Evolutionary conservation across 2,888 invertebrate genomes (phyloP), one percentile per base, ranked within the genome.

Genomic region (Boloria selene): DNA sequence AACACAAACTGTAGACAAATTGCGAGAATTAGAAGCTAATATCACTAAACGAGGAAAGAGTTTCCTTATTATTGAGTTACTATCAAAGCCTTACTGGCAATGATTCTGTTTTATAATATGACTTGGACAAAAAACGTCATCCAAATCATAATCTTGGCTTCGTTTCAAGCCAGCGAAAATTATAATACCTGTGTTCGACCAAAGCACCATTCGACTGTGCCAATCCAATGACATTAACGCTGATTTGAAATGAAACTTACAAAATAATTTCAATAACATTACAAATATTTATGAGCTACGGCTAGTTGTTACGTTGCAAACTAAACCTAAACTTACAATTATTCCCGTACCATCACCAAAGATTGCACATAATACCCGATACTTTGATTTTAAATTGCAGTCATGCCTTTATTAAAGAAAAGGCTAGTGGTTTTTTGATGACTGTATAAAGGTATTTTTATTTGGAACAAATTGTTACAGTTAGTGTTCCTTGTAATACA

Each of bases 301-400:
- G 47, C 79, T 85, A 85, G 77, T 74, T 71, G 72, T 71, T 79
- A 70, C 54, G 56, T 68, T 61, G 62, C 63, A 65, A 61, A 63
- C 68, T 86, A 70, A 47, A 71, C 52, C 76, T 84, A 84, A 74
- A 76, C 88, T 88, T 90, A 90, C 53, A 71, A 74, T 74, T 89
- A 88, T 83, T 86, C 93, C 92, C 90, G 90, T 90, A 93, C 94
- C 95, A 93, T 93, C 94, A 95, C 95, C 94, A 94, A 93, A 90
- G 95, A 96, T 95, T 96, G 95, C 95, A 96, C 95, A 95, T 95
- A 94, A 94, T 95, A 95, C 95, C 95, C 95, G 95, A 95, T 94
- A 93, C 93, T 93, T 93, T 93, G 93, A 91, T 93, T 92, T 90
- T 88, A 87, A 87, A 86, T 85, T 87, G 88, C 90, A 91, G 93